Evolutionary conservation across 2,113 vertebrate species (phyloP), one percentile per base, ranked within the genome.

Genomic region (Marmota flaviventris): DNA sequence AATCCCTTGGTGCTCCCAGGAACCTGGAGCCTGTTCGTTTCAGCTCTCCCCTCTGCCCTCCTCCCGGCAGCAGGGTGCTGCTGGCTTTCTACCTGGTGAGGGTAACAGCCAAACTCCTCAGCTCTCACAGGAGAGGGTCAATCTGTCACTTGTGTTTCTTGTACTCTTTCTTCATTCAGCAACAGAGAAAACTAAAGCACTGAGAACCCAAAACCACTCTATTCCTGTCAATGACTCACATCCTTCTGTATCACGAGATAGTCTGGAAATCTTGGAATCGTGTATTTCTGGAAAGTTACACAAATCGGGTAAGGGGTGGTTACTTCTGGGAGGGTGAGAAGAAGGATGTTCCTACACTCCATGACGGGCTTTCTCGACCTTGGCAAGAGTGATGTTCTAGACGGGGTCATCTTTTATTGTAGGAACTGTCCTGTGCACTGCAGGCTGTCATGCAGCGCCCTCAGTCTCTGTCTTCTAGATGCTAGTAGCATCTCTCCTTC

Each of bases 151-250:
- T 34, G 48, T 6, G 67, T 86, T 73, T 48, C 87, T 89, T 70
- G 25, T 63, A 73, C 39, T 79, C 63, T 37, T 85, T 77, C 25
- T 89, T 89, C 70, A 79, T 65, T 92, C 13, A 84, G 51, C 82
- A 94, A 48, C 24, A 95, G 56, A 83, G 25, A 76, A 75, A 56
- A 94, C 12, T 18, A n/a, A 82, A 81, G 56, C n/a, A 34, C 90
- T 69, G 32, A 90, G 61, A 73, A 94, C 12, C 92, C 73, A 87
- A 94, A 83, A 51, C 4, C 5, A 91, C 76, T 85, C 78, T 70
- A 53, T 78, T 73, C 29, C 39, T 75, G 20, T 94, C n/a, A 92
- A 78, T 29, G 81, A 56, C 8, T 53, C n/a, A 82, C 8, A 85
- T 6, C 29, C 25, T 77, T 56, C 53, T 24, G 81, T 8, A 25